phyloP scores from a whole-genome alignment of 2,113 vertebrate species.

The Prionailurus viverrinus region DNA sequence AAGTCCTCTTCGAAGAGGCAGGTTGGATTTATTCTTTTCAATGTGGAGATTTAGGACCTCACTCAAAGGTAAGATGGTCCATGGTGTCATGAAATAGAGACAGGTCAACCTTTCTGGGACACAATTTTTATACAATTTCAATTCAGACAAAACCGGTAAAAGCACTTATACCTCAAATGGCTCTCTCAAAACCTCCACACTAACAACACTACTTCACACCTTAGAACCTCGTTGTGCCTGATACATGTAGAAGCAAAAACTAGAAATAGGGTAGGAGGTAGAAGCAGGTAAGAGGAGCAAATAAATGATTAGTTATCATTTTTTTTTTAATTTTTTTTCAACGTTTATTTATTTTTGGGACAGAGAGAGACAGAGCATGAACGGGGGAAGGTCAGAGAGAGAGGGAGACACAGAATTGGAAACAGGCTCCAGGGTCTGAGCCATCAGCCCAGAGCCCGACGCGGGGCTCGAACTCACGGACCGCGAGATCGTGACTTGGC shows the following conservation, averaged over 20 bases:
- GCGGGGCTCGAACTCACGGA: too few species aligned
- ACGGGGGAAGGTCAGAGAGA: too few species aligned
- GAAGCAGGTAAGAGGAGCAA: not conserved
- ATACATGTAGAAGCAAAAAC: not conserved
- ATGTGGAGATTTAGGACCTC: not conserved
- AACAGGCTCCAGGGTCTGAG: too few species aligned
- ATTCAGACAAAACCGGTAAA: slow-evolving; percentile 19
- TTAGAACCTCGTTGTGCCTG: not conserved
- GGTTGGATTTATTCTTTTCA: slow-evolving; percentile 2
- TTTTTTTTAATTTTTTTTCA: not conserved
- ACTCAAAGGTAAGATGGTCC: slow-evolving; percentile 13
- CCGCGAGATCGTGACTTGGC: too few species aligned
- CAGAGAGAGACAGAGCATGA: too few species aligned
- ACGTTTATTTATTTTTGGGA: too few species aligned
- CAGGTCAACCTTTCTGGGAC: not conserved
- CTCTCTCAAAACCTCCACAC: not conserved
- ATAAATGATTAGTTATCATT: not conserved
- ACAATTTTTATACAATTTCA: not conserved
- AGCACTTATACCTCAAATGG: not conserved
- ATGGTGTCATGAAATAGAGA: slow-evolving; percentile 24
- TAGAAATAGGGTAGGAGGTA: not conserved
- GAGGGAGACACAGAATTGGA: too few species aligned
- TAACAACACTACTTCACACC: not conserved
- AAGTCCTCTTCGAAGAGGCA: slow-evolving; percentile 1
- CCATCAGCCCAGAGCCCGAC: too few species aligned